Percentiles rank a stretch among this genome's conserved stretches.
Conservation (phyloP, 2,888 invertebrate species). For the Melieria picta region DNA sequence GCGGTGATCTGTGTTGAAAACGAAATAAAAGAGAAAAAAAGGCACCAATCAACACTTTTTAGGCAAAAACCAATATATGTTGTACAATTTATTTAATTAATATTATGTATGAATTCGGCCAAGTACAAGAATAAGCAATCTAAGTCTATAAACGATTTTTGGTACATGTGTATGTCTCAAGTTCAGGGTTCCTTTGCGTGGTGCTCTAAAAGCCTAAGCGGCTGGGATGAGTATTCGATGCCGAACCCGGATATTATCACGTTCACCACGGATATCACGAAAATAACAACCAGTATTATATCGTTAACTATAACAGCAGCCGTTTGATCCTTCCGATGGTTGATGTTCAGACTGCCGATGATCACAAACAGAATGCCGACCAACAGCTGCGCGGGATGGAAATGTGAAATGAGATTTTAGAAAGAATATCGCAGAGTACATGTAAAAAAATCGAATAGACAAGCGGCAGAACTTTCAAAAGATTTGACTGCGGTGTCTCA, state of each 20-base stretch:
- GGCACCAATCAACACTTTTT: neutral
- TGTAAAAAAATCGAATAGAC: conserved; percentile 9
- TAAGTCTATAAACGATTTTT: neutral
- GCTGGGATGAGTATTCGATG: conserved; percentile 79
- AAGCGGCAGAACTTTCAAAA: too few species aligned
- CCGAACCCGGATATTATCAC: conserved; percentile 87
- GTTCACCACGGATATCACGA: conserved; percentile 83
- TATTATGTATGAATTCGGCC: conserved; percentile 21
- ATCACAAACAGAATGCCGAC: conserved; percentile 84
- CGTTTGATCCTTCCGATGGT: conserved; percentile 77
- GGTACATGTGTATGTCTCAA: conserved; percentile 8
- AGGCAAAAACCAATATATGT: conserved; percentile 30
- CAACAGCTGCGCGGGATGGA: conserved; percentile 73
- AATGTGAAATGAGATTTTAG: neutral
- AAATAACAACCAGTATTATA: conserved; percentile 81
- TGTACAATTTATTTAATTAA: conserved; percentile 40
- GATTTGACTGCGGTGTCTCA: too few species aligned
- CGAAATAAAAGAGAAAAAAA: conserved; percentile 20
- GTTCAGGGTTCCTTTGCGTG: conserved; percentile 51
- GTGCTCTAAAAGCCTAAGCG: conserved; percentile 68
- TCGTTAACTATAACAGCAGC: conserved; percentile 84
- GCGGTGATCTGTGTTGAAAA: conserved; percentile 70
- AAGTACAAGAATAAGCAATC: conserved; percentile 14
- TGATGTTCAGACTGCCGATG: conserved; percentile 85
- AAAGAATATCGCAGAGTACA: conserved; percentile 27